Conservation (phyloP, 2,888 invertebrate genomes). For the Ditylenchus weischeri region DNA sequence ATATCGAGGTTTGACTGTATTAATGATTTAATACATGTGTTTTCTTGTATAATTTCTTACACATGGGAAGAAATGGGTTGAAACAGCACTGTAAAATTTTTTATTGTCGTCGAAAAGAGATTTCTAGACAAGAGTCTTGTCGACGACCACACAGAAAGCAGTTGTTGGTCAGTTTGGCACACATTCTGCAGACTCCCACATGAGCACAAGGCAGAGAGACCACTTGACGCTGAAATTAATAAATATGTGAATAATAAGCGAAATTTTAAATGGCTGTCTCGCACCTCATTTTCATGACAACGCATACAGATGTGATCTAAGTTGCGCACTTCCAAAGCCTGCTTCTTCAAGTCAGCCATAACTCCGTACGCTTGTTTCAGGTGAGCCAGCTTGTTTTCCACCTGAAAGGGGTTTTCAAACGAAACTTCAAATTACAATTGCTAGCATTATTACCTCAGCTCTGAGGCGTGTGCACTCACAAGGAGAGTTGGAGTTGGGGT, state of each 20-base stretch:
- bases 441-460: background rate
- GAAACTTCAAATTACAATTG: too few relatives aligned
- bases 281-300: background rate
- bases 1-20: too few relatives aligned
- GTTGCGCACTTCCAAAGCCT: background rate
- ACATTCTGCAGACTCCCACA: background rate
- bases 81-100: too few relatives aligned
- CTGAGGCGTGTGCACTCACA: slow-evolving; percentile 2
- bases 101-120: background rate
- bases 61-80: too few relatives aligned
- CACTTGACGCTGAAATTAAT: background rate
- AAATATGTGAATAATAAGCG: too few relatives aligned
- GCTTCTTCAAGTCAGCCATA: slow-evolving; percentile 1
- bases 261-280: too few relatives aligned
- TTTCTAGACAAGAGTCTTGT: slow-evolving; percentile 6
- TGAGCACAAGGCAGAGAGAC: slow-evolving; percentile 3
- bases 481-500: background rate
- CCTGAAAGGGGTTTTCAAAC: too few relatives aligned
- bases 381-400: slow-evolving; percentile 7
- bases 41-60: too few relatives aligned
- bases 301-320: background rate
- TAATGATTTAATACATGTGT: too few relatives aligned
- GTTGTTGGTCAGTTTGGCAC: slow-evolving; percentile 8
- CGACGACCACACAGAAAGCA: slow-evolving; percentile 5
- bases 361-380: slow-evolving; percentile 4